phyloP scores from a whole-genome alignment of 2,113 vertebrate genomes.

The Struthidea cinerea region DNA sequence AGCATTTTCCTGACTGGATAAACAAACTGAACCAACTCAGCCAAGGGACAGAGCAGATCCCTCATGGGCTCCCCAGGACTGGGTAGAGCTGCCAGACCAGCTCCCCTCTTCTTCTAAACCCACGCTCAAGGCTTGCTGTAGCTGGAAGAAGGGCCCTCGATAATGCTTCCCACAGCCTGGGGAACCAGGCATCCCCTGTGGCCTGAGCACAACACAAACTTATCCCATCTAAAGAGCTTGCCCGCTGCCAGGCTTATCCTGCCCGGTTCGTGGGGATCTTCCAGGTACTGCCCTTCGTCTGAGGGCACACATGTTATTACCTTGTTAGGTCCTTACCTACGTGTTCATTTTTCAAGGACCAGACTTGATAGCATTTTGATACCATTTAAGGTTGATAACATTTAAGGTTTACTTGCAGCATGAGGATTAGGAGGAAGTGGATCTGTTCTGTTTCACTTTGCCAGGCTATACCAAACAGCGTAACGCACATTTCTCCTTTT shows the following conservation, averaged over 20 bases:
- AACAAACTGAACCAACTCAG: neutral
- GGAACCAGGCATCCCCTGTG: neutral
- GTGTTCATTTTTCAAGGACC: neutral
- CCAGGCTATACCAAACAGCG: neutral
- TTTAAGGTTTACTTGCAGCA: neutral
- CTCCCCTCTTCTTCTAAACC: neutral
- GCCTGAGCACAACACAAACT: rapidly evolving
- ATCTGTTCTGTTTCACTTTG: neutral
- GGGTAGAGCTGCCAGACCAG: neutral
- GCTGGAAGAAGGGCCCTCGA: rapidly evolving
- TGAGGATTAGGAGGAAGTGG: neutral
- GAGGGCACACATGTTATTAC: rapidly evolving
- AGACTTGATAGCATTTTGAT: neutral
- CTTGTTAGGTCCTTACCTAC: no score
- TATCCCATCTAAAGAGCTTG: neutral
- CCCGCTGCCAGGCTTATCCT: neutral
- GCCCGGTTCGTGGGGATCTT: rapidly evolving
- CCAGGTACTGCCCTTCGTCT: neutral
- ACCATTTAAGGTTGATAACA: neutral
- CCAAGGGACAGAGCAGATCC: neutral
- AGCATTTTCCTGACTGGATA: neutral
- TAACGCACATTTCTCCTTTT: neutral
- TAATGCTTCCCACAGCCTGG: neutral
- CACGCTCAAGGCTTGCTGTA: rapidly evolving
- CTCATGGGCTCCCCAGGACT: neutral